Percentiles rank a stretch among this genome's conserved stretches.
These are phyloP conservation scores for Caerostris darwini DNA, from an alignment of 1,140 invertebrate genomes.

Conservation along the genomic window DNA sequence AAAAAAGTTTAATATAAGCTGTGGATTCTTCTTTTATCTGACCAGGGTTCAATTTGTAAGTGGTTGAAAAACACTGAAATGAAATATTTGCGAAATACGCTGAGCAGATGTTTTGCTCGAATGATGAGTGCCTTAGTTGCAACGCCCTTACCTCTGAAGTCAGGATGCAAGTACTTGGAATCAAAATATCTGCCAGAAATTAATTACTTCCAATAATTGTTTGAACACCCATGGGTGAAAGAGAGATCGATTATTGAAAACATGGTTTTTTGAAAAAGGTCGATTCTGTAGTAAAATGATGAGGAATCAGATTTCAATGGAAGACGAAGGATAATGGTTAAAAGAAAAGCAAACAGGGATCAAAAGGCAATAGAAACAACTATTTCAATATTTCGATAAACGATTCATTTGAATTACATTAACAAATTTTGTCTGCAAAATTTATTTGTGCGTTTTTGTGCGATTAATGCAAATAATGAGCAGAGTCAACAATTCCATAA, in stretches of 20 bases:
- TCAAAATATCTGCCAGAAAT: neutral
- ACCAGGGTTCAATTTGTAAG: too few relatives aligned
- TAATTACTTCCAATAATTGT: conserved; percentile 10
- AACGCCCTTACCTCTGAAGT: conserved; percentile 64
- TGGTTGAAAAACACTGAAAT: conserved; percentile 25
- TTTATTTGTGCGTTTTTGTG: conserved; percentile 70
- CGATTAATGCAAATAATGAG: conserved; percentile 61
- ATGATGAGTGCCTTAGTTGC: neutral
- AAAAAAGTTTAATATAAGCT: too few relatives aligned
- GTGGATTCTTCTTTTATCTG: too few relatives aligned
- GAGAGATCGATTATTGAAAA: neutral
- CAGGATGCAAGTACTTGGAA: conserved; percentile 44
- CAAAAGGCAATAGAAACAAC: neutral
- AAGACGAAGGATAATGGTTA: conserved; percentile 69
- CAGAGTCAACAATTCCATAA: conserved; percentile 48
- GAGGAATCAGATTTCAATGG: conserved; percentile 40
- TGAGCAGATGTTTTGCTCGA: conserved; percentile 37
- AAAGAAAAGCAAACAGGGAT: conserved; percentile 38
- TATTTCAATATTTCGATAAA: conserved; percentile 21
- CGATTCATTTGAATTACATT: neutral
- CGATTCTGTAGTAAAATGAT: conserved; percentile 30
- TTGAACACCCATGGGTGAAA: neutral
- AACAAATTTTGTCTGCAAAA: conserved; percentile 47
- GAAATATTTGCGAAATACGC: conserved; percentile 39
- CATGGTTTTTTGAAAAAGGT: neutral